Conservation (phyloP, 2,797 vertebrate genomes). For the Okamejei kenojei region DNA sequence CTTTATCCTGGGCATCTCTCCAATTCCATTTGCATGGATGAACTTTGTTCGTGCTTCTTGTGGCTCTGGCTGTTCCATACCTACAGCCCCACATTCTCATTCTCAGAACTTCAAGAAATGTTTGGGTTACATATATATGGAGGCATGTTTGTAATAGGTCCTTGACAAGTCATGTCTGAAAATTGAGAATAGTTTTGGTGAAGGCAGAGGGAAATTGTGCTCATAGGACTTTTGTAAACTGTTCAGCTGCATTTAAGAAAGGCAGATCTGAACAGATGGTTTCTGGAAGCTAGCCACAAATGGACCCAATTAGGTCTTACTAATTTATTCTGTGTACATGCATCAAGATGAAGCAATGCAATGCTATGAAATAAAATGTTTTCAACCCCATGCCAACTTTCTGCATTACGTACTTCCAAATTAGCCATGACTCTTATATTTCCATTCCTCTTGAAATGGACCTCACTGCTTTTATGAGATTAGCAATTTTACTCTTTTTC, state of each 20-base stretch:
- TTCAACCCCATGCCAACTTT: constrained; percentile 16
- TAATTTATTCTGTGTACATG: constrained; percentile 6
- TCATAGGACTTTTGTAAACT: neutral
- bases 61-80: neutral
- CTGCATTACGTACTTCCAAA: neutral
- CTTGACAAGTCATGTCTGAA: neutral
- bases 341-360: neutral
- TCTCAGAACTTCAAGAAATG: neutral
- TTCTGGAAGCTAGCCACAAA: constrained; percentile 3
- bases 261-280: neutral
- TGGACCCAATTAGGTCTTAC: constrained; percentile 16
- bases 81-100: neutral
- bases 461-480: neutral
- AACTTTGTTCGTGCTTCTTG: neutral
- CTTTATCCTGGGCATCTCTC: neutral
- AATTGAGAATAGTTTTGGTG: neutral
- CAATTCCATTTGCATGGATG: neutral
- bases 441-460: neutral
- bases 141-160: neutral
- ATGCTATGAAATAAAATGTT: constrained; percentile 29
- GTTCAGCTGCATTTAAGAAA: neutral
- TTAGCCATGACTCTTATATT: neutral
- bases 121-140: no score
- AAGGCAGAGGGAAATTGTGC: neutral
- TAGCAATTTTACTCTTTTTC: neutral